phyloP scores from a whole-genome alignment of 2,113 vertebrate species.

The Microtus ochrogaster region DNA sequence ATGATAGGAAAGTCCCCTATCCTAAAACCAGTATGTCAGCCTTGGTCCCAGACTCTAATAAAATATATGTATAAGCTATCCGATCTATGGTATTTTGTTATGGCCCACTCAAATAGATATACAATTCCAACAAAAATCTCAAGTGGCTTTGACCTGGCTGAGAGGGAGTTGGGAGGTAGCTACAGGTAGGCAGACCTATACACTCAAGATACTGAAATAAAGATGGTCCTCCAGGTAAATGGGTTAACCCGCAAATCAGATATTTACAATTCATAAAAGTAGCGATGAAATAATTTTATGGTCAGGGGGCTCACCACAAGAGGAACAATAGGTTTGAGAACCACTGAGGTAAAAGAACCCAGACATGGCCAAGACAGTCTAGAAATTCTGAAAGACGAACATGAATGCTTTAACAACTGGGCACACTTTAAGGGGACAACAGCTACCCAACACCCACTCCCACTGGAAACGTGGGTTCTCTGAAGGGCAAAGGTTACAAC shows the following conservation, averaged over 20 bases:
- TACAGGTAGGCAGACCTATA: not conserved
- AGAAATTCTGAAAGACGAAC: not conserved
- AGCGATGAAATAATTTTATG: not conserved
- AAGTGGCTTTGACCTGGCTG: not conserved
- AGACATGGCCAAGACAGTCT: not conserved
- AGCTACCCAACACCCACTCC: not conserved
- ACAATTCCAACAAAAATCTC: not conserved
- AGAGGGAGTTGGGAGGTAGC: not conserved
- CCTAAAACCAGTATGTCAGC: not conserved
- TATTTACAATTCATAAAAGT: not conserved
- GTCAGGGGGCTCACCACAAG: not conserved
- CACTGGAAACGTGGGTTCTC: not conserved
- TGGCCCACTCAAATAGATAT: not conserved
- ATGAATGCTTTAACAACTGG: not conserved
- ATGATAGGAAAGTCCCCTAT: not conserved
- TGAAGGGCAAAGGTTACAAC: too few species aligned
- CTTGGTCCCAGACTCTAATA: not conserved
- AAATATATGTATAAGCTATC: not conserved
- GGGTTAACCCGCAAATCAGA: not conserved
- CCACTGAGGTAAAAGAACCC: not conserved
- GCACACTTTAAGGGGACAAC: not conserved
- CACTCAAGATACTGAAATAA: not conserved
- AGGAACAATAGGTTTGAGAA: not conserved
- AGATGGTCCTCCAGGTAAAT: not conserved
- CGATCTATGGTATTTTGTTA: not conserved